Evolutionary conservation across 92 coral and sea anemone species (phyloP), one percentile per base, ranked within the genome.

Genomic region (Ricordea florida): DNA sequence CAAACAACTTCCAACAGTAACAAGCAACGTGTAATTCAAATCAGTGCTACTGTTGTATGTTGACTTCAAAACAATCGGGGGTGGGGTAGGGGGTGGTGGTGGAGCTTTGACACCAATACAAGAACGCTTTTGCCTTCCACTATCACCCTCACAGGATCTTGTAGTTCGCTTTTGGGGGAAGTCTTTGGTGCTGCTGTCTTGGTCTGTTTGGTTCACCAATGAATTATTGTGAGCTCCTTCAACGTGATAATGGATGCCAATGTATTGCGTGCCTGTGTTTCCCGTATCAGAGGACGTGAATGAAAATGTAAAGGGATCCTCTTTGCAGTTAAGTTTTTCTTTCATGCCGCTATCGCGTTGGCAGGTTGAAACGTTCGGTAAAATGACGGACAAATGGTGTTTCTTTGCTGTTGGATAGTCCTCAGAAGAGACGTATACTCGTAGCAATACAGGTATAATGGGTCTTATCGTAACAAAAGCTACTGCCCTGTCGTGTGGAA

Each of bases 21-120:
- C 76, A 24, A 55, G 55, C 10, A 91, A 3, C 0, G 78, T 87
- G 56, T 91, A 91, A 33, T 69, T 87, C 18, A 83, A 41, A 72
- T 87, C 90, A 34, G 83, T 50, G 37, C 51, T 45, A 14, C 62
- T 48, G 41, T 83, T 79, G 51, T 62, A 88, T 6, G 7, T 26
- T 9, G 93, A 78, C 26, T 27, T 21, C 5, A 79, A 17, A 24
- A 58, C 30, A 14, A 47, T 30, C 5, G 79, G 85, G 21, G 50
- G 37, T 2, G 80, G 76, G 0, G 79, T 24, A 35, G 77, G 79
- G 13, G 84, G 56, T 20, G 76, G 49, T 25, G 97, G 96, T 18
- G 89, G 80, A 8, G 65, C 53, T 57, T 91, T 91, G 42, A 73
- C 65, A 15, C 51, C 82, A 62, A 83, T 30, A 32, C 97, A 91